Base-by-base conservation (phyloP, 2,888 invertebrate genomes). In the Phorcus lineatus region DNA sequence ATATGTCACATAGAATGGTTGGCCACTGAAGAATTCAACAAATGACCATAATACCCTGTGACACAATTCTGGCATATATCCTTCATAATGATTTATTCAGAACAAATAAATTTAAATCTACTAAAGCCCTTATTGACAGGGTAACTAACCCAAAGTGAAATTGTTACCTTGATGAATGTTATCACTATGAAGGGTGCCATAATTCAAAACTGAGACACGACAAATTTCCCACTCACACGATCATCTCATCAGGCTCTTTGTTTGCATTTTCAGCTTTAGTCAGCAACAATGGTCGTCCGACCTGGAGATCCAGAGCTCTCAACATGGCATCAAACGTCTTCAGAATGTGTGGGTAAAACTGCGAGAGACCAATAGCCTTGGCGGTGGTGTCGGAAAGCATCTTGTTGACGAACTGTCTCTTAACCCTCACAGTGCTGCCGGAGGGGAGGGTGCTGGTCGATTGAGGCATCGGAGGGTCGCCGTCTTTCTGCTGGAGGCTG, bases 381-480 rank as follows among this genome's bases (percentile, higher is more conserved):
- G 99, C 99, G 0, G 98, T 97, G 90, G 99, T 98, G 89, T 99
- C 99, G 0, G 99, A 91, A 66, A 93, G 84, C 88, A 92, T 95
- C 92, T 98, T 98, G 92, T 98, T 99, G 3, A 99, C 94, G 92
- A 97, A 99, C 0, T 98, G 99, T 93, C 98, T 98, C 92, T 98
- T 98, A 0, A 98, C 97, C 47, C 99, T 95, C 52, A 85, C 94
- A 0, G 99, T 99, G 92, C 97, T 98, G 0, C 99, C 99, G 0
- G 98, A 99, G 0, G 99, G 99, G 79, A 99, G 93, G 0, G 97
- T 97, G 0, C 98, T 98, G 81, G 98, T 97, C 0, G 98, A 97
- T 85, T 98, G 95, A 0, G 99, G 99, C 99, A 99, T 99, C 0
- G 99, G 99, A 0, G 99, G 99, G 90, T 99, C 99, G 0, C 99